Evolutionary conservation across 2,113 vertebrate genomes (phyloP), one percentile per base, ranked within the genome.

Genomic region (Cricetomys ansorgei): DNA sequence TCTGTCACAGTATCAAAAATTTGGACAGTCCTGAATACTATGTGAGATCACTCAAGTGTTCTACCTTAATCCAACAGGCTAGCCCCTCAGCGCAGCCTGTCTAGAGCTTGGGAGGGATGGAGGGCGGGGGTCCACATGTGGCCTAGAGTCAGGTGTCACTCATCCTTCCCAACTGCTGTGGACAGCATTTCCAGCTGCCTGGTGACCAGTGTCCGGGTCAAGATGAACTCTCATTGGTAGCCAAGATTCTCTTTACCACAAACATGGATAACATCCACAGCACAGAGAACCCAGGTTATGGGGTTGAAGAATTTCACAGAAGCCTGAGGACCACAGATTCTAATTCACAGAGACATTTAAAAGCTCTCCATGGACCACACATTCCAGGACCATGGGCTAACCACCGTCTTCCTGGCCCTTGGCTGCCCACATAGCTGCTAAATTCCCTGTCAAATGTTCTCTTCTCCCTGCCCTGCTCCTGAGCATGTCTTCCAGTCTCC

Each of bases 31-130:
- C 23, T 59, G n/a, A 19, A 83, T 62, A 27, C 11, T 10, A 12
- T 25, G 21, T 80, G 37, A 2, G 8, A 64, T 43, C 40, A 45
- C 40, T 17, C 59, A 25, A 83, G 25, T 37, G 53, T 31, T 62
- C 55, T 4, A 6, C 23, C 7, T 40, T 43, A 83, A 43, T 10
- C n/a, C 25, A 25, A 62, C 40, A 45, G 81, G 15, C 25, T 64
- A 1, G 8, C 16, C n/a, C 40, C 57, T 45, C 0, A 0, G n/a
- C 13, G n/a, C 57, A 11, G 57, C 13, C 9, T 15, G 21, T 21
- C 27, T 34, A 45, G 43, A 17, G 13, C 79, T 10, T 43, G 40
- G 40, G 40, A 21, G 16, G 15, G 15, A 19, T 31, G 16, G n/a
- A 19, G 57, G 27, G 8, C 29, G 21, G 31, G n/a, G 29, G 59